Percentiles rank a stretch among this genome's conserved stretches.
These are phyloP conservation scores for Gallinago nigripennis DNA, from an alignment of 2,797 vertebrate species.

Conservation along the genomic window DNA sequence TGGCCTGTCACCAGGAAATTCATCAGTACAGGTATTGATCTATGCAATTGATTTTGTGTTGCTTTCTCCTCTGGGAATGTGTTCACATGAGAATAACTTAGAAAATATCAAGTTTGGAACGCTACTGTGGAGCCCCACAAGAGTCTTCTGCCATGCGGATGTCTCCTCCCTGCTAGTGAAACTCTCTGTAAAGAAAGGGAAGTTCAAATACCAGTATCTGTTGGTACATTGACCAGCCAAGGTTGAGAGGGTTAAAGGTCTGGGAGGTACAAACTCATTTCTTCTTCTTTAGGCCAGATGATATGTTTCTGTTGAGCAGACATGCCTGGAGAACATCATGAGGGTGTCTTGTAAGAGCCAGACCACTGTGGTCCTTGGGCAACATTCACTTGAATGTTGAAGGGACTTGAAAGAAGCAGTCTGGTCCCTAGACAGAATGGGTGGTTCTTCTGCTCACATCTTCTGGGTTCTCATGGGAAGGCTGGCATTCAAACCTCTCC, in stretches of 20 bases:
- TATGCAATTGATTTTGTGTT: conserved; percentile 34
- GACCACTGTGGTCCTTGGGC: not conserved
- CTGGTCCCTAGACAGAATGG: not conserved
- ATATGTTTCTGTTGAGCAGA: not conserved
- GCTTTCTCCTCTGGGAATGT: not conserved
- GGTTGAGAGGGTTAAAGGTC: not conserved
- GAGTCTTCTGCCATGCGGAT: not conserved
- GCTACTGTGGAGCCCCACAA: not conserved
- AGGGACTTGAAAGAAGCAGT: not conserved
- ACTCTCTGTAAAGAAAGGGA: not conserved
- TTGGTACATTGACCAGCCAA: not conserved
- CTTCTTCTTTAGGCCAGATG: not conserved
- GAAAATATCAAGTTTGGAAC: not conserved
- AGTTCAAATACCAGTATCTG: not conserved
- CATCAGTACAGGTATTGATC: conserved; percentile 39
- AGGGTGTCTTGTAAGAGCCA: not conserved
- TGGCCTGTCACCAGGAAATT: conserved; percentile 14
- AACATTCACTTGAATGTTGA: not conserved
- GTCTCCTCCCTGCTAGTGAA: not conserved
- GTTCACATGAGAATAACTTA: conserved; percentile 1
- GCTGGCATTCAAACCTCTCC: not conserved
- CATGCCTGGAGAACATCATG: not conserved
- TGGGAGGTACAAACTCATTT: not conserved
- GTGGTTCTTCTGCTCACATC: not conserved
- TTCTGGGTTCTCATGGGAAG: not conserved